Conservation (phyloP, 2,888 invertebrate species). For the Xestia ashworthii region DNA sequence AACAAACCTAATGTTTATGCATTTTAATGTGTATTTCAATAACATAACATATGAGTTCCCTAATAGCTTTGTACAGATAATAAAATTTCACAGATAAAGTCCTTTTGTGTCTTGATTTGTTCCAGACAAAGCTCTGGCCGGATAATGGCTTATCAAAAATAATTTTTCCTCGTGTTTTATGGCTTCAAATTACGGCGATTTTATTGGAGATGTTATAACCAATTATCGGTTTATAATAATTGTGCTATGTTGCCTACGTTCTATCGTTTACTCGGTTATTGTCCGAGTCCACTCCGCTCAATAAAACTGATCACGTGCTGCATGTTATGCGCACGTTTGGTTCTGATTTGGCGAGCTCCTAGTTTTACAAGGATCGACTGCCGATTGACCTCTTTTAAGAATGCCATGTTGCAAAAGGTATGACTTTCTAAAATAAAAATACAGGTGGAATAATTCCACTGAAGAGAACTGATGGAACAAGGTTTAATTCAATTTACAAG, state of each 20-base stretch:
- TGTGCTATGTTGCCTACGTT: slow-evolving; percentile 24
- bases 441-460: neutral
- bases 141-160: slow-evolving; percentile 37
- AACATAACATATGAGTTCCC: slow-evolving; percentile 13
- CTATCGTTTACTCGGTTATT: slow-evolving; percentile 25
- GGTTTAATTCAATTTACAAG: neutral
- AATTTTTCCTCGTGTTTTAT: slow-evolving; percentile 54
- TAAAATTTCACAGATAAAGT: slow-evolving; percentile 37
- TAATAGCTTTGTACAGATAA: slow-evolving; percentile 37
- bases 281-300: slow-evolving; percentile 12
- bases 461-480: neutral
- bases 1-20: neutral
- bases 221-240: slow-evolving; percentile 48
- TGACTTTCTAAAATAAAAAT: neutral
- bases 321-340: slow-evolving; percentile 45
- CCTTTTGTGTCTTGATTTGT: slow-evolving; percentile 51
- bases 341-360: slow-evolving; percentile 52
- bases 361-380: slow-evolving; percentile 28
- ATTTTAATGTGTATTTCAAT: slow-evolving; percentile 8
- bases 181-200: slow-evolving; percentile 51
- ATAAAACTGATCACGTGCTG: slow-evolving; percentile 52
- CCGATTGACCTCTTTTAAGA: slow-evolving; percentile 28
- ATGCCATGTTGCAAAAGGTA: neutral
- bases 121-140: slow-evolving; percentile 27
- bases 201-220: slow-evolving; percentile 43